These are phyloP conservation scores for Aspiorhynchus laticeps DNA, from an alignment of 2,113 vertebrate species.

Conservation along the genomic window DNA sequence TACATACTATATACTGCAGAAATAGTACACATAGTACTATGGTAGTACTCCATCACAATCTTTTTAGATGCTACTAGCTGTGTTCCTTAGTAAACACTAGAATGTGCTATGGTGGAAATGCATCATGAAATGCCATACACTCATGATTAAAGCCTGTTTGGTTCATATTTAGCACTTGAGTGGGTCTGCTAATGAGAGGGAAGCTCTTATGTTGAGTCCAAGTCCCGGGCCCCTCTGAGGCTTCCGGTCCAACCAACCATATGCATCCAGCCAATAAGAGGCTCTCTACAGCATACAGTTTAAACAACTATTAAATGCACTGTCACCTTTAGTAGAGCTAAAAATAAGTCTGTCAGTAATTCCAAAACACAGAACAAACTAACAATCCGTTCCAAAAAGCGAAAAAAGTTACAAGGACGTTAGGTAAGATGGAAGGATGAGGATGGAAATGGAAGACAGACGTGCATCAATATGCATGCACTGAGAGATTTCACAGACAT, in stretches of 20 bases:
- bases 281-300: not conserved
- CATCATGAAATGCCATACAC: not conserved
- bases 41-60: not conserved
- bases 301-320: slow-evolving; percentile 12
- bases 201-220: slow-evolving; percentile 37
- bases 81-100: slow-evolving; percentile 14
- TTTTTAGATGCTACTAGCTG: not conserved
- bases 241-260: slow-evolving; percentile 27
- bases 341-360: not conserved
- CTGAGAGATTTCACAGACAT: slow-evolving; percentile 16
- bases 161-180: slow-evolving; percentile 25
- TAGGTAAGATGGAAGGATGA: not conserved
- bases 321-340: slow-evolving; percentile 11
- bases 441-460: not conserved
- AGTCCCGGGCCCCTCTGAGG: slow-evolving; percentile 10
- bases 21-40: not conserved
- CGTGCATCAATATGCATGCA: slow-evolving; percentile 38
- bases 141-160: slow-evolving; percentile 6
- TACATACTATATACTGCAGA: not conserved
- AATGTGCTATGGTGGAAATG: slow-evolving; percentile 6
- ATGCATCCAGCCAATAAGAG: slow-evolving; percentile 6
- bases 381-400: not conserved
- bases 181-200: slow-evolving; percentile 28
- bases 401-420: not conserved
- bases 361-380: slow-evolving; percentile 11